phyloP scores from a whole-genome alignment of 2,113 vertebrate genomes.

The Platichthys flesus region DNA sequence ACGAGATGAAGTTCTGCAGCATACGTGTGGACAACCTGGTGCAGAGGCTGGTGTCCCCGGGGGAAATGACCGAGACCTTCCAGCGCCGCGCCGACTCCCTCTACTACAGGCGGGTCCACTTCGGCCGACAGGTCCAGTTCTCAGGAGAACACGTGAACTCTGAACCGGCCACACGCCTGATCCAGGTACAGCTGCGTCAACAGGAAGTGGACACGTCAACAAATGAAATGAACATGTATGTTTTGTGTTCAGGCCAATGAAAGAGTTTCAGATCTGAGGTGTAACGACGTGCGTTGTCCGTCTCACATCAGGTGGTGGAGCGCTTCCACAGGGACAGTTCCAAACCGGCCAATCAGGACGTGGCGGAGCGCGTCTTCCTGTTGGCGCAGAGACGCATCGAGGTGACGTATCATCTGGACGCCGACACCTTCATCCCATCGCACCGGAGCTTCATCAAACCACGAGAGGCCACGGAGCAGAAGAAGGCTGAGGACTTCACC shows the following conservation, averaged over 20 bases:
- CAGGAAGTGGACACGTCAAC: no score
- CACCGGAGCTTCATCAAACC: slow-evolving; percentile 83
- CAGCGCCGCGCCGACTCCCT: slow-evolving; percentile 85
- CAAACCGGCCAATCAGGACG: slow-evolving; percentile 85
- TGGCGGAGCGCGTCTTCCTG: slow-evolving; percentile 86
- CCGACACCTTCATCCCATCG: slow-evolving; percentile 81
- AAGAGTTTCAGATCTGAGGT: no score
- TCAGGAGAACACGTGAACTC: background rate
- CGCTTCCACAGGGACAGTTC: slow-evolving; percentile 84
- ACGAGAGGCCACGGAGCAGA: slow-evolving; percentile 56
- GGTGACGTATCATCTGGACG: slow-evolving; percentile 86
- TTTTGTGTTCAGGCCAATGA: no score
- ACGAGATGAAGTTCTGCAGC: slow-evolving; percentile 86
- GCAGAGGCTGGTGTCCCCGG: slow-evolving; percentile 72
- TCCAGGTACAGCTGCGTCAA: slow-evolving; percentile 50
- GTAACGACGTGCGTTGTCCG: slow-evolving; percentile 6
- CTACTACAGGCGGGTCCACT: slow-evolving; percentile 72
- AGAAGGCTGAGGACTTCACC: slow-evolving; percentile 72
- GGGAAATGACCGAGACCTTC: slow-evolving; percentile 84
- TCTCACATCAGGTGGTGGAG: slow-evolving; percentile 87
- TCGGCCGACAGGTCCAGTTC: slow-evolving; percentile 62
- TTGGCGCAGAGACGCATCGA: slow-evolving; percentile 78
- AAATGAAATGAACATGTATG: no score
- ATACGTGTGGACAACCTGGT: slow-evolving; percentile 81
- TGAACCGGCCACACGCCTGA: slow-evolving; percentile 43